Evolutionary conservation across 2,113 vertebrate genomes (phyloP), one percentile per base, ranked within the genome.

Genomic region (Chionomys nivalis): DNA sequence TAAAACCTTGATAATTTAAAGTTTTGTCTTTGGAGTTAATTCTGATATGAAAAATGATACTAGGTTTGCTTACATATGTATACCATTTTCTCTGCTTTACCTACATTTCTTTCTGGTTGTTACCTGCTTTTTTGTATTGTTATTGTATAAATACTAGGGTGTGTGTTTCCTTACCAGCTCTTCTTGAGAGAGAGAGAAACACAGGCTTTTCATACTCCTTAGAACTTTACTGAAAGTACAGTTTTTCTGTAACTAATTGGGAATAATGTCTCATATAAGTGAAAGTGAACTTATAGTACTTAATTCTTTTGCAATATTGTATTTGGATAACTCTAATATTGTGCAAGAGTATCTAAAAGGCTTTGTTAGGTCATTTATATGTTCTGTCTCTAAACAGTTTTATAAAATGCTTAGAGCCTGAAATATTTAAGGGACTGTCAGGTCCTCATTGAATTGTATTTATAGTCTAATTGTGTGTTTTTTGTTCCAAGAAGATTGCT

Each of bases 401-500:
- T 81, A 98, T 99, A 96, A 98, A 98, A 78, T 92, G 85, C 33
- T 97, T 99, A 96, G 94, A 98, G 96, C 97, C 94, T 92, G 98
- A 97, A 97, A 91, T 98, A 92, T 98, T 98, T 98, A 97, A 98
- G 94, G 98, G 98, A 70, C 98, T 98, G 97, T 98, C 96, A 93
- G 97, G 8, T 95, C 98, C 99, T 98, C 88, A 2, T 82, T 82
- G 98, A 94, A 97, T 98, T 98, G 70, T 97, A 97, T 92, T 98
- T 99, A 92, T 97, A 98, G 86, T 97, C 97, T 96, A 98, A 98
- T 97, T 96, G 98, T 93, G 97, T 98, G 93, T 19, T 96, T 96
- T 98, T 98, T 97, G 70, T 98, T 98, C 92, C 98, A 78, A 98
- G 96, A 95, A 98, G 98, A 97, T 94, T 98, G 87, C 98, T 98